phyloP scores from a whole-genome alignment of 2,888 invertebrate genomes.

The Spicauda simplicius region DNA sequence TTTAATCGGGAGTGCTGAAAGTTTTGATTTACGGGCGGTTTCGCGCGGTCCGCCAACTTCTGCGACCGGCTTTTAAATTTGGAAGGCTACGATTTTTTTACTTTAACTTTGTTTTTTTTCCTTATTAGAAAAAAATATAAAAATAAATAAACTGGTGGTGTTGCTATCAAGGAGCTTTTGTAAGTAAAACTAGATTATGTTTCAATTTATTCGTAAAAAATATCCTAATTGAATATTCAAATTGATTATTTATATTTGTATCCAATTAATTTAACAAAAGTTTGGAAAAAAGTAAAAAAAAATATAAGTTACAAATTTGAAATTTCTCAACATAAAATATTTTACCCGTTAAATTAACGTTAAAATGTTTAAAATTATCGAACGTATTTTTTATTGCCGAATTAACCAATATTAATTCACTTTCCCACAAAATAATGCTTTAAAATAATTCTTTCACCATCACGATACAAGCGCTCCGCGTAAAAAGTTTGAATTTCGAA shows the following conservation, averaged over 20 bases:
- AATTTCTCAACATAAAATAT: too few species aligned
- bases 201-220: not conserved
- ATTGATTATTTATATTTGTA: not conserved
- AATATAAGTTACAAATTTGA: too few species aligned
- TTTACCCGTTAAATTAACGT: too few species aligned
- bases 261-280: too few species aligned
- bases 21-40: constrained; percentile 27
- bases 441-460: not conserved
- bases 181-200: not conserved
- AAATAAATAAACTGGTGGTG: not conserved
- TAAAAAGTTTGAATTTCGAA: constrained; percentile 68
- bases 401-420: not conserved
- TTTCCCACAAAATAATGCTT: not conserved
- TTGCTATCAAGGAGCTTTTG: not conserved
- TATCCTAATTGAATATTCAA: not conserved
- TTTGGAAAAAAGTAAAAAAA: too few species aligned
- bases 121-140: not conserved
- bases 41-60: constrained; percentile 5
- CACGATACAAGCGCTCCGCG: constrained; percentile 38
- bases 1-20: constrained; percentile 56
- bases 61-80: not conserved
- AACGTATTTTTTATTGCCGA: not conserved
- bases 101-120: not conserved
- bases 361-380: too few species aligned
- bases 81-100: not conserved